Percentiles rank a stretch among this genome's conserved stretches.
phyloP scores from a whole-genome alignment of 2,797 vertebrate species.

The Hyperoplus immaculatus region DNA sequence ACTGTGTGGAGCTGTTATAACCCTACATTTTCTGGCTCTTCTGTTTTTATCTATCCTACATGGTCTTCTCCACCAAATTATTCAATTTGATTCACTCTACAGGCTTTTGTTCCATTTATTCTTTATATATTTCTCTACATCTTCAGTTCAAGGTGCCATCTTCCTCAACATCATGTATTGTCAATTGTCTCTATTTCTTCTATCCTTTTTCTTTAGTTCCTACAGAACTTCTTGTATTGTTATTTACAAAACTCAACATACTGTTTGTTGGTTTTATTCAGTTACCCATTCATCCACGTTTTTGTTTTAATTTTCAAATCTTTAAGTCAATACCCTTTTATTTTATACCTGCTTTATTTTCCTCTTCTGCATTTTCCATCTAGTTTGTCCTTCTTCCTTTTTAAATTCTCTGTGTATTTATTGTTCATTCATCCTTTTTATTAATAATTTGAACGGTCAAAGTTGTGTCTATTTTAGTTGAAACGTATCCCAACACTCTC shows the following conservation, averaged over 20 bases:
- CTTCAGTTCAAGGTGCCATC: not conserved
- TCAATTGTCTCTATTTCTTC: not conserved
- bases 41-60: not conserved
- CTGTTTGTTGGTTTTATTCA: not conserved
- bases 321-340: not conserved
- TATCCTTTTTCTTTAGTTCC: not conserved
- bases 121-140: not conserved
- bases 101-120: not conserved
- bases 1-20: not conserved
- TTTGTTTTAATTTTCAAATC: not conserved
- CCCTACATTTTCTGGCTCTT: not conserved
- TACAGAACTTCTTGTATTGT: not conserved
- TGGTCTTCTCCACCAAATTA: not conserved
- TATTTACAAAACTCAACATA: not conserved
- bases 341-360: not conserved
- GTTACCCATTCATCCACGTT: not conserved
- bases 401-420: not conserved
- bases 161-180: not conserved
- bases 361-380: not conserved
- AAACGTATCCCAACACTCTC: conserved; percentile 1
- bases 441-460: not conserved
- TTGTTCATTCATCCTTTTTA: not conserved
- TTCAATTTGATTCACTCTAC: not conserved
- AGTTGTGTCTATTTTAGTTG: not conserved
- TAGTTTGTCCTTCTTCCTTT: not conserved